These are phyloP conservation scores for Silurus aristotelis DNA, from an alignment of 2,797 vertebrate genomes.

Conservation along the genomic window DNA sequence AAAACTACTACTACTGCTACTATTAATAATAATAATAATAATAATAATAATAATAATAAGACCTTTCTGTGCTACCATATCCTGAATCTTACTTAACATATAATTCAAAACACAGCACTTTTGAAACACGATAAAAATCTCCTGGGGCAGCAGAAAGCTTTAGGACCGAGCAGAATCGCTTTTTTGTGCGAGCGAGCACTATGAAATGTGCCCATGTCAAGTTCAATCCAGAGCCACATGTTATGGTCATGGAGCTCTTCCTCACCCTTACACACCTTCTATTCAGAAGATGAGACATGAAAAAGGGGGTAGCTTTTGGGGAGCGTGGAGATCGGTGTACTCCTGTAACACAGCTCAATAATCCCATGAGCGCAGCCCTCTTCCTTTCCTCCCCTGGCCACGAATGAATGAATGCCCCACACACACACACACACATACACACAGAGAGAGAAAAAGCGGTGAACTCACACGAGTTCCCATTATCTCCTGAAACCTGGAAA, in stretches of 20 bases:
- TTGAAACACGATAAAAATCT: conserved; percentile 4
- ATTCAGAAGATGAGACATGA: conserved; percentile 65
- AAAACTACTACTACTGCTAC: no score
- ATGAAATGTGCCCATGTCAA: conserved; percentile 63
- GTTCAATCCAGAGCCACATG: conserved; percentile 58
- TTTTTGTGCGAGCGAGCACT: conserved; percentile 5
- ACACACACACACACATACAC: neutral
- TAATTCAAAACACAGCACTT: neutral
- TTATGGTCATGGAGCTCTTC: conserved; percentile 53
- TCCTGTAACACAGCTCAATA: conserved; percentile 37
- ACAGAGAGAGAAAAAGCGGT: conserved; percentile 49
- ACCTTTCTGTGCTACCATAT: neutral
- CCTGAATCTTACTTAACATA: no score
- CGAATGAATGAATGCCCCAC: conserved; percentile 49
- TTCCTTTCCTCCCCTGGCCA: conserved; percentile 42
- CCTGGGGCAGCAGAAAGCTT: neutral
- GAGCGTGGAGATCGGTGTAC: conserved; percentile 37
- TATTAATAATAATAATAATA: no score
- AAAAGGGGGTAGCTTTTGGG: conserved; percentile 61
- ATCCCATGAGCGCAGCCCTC: conserved; percentile 46
- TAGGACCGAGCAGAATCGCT: neutral
- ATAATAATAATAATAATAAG: neutral
- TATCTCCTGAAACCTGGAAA: conserved; percentile 50
- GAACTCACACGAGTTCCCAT: conserved; percentile 55
- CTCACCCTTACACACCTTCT: conserved; percentile 63